Evolutionary conservation across 2,113 vertebrate genomes (phyloP), one percentile per base, ranked within the genome.

Genomic region (Callospermophilus lateralis): DNA sequence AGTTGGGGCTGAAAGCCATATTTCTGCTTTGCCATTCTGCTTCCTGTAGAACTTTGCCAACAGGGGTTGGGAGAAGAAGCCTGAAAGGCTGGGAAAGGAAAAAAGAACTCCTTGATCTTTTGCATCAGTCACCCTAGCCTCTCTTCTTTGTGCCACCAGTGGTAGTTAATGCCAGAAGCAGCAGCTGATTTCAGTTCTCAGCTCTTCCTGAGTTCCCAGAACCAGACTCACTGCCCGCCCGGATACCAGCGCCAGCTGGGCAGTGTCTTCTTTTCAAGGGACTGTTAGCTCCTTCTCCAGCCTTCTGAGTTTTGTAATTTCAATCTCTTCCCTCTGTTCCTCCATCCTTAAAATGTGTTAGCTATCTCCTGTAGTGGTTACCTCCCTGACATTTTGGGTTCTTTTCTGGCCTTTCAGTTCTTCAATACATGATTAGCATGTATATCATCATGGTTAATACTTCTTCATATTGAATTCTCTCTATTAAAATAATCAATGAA

Each of bases 381-480:
- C 10, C 22, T 89, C 34, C 22, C 1, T 42, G 37, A 55, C 55
- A 42, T 11, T 32, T 24, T 58, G 34, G 11, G 13, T 30, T 85
- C 16, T 68, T 76, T 48, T 39, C 39, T 79, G 55, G 39, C 24
- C 61, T 90, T 37, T 45, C 53, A 67, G 17, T 94, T 87, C 72
- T 79, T 83, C 55, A 12, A 1, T 76, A 94, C 15, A 76, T 24
- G 24, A 51, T 37, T 76, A 89, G 63, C 4, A 26, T 58, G 8
- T 28, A 88, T 72, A 30, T 65, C 51, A 83, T 92, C 32, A 92
- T 0, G 8, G 48, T 61, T 94, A 81, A 76, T 11, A 81, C 65
- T 89, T 85, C 28, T 48, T 86, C 79, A 89, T 81, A 72, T 65
- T 63, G 70, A 93, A 90, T 63, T 85, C 4, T 70, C 55, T 74